Base-by-base conservation (phyloP, 1,140 invertebrate species). In the Nephila pilipes region DNA sequence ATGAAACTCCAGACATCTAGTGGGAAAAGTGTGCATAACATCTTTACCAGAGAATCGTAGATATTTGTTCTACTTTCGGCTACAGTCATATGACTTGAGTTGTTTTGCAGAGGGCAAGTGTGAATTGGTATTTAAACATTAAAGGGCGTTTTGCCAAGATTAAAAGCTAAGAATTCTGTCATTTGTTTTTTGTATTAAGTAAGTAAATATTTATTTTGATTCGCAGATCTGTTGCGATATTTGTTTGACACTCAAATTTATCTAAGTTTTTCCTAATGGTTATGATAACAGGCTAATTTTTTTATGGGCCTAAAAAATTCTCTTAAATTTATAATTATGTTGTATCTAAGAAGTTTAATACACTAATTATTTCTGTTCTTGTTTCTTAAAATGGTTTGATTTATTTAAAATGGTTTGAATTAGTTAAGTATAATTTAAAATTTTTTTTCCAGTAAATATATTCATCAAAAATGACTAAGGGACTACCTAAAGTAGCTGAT, bases 401-500 rank as follows among this genome's bases (percentile, higher is more conserved):
- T n/a, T n/a, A n/a, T n/a, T n/a, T n/a, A n/a, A n/a, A n/a, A n/a
- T n/a, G n/a, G n/a, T n/a, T n/a, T n/a, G n/a, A n/a, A n/a, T n/a
- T n/a, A n/a, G n/a, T n/a, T n/a, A 2, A 83, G 16, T 83, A 83
- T 2, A 83, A 20, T 25, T 1, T 57, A 14, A n/a, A 57, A 55
- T 83, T 83, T 57, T 22, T 32, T 55, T 83, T 55, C 6, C 54
- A 55, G 46, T 22, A 55, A 55, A 16, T 25, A 25, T n/a, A n/a
- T n/a, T n/a, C n/a, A n/a, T 38, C n/a, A 16, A 93, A 88, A 83
- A 93, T 93, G 92, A 89, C 92, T 58, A 81, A 65, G 55, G 92
- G 87, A 29, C 25, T 93, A 32, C 92, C 92, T 63, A 93, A 93
- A 89, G 10, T 99, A 95, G 96, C 96, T 94, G 97, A 99, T 96